Percentiles rank a stretch among this genome's conserved stretches.
These are phyloP conservation scores for Pharmacophagus antenor DNA, from an alignment of 2,888 invertebrate genomes.

Conservation along the genomic window DNA sequence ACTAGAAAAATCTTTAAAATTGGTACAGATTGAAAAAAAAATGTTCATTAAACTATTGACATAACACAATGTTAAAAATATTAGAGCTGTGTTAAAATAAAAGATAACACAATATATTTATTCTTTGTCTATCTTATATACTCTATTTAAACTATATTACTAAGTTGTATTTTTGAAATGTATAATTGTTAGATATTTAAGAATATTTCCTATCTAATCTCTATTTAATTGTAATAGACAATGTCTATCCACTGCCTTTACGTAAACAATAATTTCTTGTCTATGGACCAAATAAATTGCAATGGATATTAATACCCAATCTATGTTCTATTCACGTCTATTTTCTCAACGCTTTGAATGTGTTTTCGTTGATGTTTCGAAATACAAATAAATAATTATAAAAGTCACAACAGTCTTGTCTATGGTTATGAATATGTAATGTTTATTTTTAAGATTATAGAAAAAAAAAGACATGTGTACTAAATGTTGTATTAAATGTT, in stretches of 20 bases:
- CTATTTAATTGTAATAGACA: background rate
- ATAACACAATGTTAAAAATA: background rate
- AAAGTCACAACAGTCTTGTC: conserved; percentile 1
- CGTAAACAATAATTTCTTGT: background rate
- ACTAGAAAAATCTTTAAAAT: too few species aligned
- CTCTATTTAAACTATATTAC: background rate
- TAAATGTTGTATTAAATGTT: conserved; percentile 24
- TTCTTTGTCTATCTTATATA: background rate
- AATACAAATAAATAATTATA: background rate
- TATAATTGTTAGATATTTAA: conserved; percentile 13
- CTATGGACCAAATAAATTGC: background rate
- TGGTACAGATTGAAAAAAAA: too few species aligned
- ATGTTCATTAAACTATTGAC: too few species aligned
- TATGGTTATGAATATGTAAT: conserved; percentile 7
- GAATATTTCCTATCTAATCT: background rate
- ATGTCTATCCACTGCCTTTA: background rate
- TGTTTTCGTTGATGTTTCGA: background rate
- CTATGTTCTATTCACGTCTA: too few species aligned
- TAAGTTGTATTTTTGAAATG: background rate
- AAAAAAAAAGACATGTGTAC: background rate
- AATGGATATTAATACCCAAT: too few species aligned
- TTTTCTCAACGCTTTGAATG: background rate
- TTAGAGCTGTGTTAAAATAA: background rate
- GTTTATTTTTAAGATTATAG: background rate
- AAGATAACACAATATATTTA: background rate